Base-by-base conservation (phyloP, 1,140 invertebrate genomes). In the Acromyrmex echinatior region DNA sequence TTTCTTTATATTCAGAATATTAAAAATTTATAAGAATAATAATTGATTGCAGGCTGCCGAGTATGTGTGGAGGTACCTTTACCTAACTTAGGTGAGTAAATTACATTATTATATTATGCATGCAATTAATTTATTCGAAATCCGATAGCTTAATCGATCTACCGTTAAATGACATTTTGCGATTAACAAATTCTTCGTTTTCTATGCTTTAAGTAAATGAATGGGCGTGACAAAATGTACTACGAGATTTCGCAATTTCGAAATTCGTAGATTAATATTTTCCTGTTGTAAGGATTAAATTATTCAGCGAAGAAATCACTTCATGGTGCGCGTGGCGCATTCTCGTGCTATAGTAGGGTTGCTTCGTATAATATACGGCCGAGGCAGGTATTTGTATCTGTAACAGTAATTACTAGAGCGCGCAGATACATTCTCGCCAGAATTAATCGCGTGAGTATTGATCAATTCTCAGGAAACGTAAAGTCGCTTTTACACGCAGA, bases 371-470 rank as follows among this genome's bases (percentile, higher is more conserved):
- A 84, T 84, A 76, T 76, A 62, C 70, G 66, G 39, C 62, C 73
- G 18, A 68, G 53, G 28, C 58, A 35, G 35, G 82, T 82, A 71
- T 65, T 87, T 78, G 76, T 89, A 80, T 73, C 74, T 78, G 58
- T 82, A 89, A 82, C 74, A 81, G 79, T 91, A 91, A 91, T 91
- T 91, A 90, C 79, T 71, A 74, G 71, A 82, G 63, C 86, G 58
- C 56, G 74, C 63, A 68, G 86, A 91, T 91, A 89, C 81, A 91
- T 91, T 88, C 86, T 86, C 77, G 56, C 56, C 31, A 85, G 71
- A 82, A 91, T 91, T 88, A 90, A 90, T 90, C 84, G 81, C 73
- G 63, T 70, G 58, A 39, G 81, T 84, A 88, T 91, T 77, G 90
- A 91, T 91, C 80, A 91, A 87, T 81, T 80, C 31, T 88, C 87